phyloP scores from a whole-genome alignment of 2,113 vertebrate genomes.

The Cephalopholis sonnerati region DNA sequence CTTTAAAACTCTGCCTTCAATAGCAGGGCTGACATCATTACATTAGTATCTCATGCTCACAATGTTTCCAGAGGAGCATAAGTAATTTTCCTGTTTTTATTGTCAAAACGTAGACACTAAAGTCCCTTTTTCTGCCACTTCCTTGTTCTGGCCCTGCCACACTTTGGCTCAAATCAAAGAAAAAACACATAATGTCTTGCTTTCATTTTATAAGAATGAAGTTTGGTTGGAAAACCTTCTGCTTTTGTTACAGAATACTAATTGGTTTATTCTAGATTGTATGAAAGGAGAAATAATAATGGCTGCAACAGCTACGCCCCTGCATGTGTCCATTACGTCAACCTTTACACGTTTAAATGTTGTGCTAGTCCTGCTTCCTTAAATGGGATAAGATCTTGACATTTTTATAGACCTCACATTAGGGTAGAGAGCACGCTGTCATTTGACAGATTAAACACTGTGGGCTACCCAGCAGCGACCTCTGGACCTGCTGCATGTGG shows the following conservation, averaged over 20 bases:
- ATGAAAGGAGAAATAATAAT: neutral
- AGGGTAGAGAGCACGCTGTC: neutral
- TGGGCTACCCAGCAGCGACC: conserved; percentile 17
- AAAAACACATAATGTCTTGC: neutral
- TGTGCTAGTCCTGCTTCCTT: neutral
- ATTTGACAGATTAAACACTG: conserved; percentile 21
- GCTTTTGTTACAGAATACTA: neutral
- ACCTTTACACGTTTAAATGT: neutral
- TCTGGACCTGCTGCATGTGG: conserved; percentile 23
- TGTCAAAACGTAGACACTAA: conserved; percentile 17
- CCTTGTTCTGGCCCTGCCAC: neutral
- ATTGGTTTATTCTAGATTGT: neutral
- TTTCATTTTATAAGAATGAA: neutral
- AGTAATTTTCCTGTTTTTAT: conserved; percentile 20
- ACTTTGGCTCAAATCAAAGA: neutral
- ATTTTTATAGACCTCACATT: neutral
- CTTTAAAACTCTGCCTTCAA: conserved; percentile 21
- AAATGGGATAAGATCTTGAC: neutral
- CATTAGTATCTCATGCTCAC: conserved; percentile 28
- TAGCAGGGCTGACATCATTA: conserved; percentile 39
- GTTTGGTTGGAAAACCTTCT: conserved; percentile 13
- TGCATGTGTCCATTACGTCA: neutral
- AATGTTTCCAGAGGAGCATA: conserved; percentile 25
- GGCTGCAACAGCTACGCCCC: neutral
- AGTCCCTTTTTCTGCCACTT: neutral